Conservation (phyloP, 2,797 vertebrate species). For the Chrysocyon brachyurus region DNA sequence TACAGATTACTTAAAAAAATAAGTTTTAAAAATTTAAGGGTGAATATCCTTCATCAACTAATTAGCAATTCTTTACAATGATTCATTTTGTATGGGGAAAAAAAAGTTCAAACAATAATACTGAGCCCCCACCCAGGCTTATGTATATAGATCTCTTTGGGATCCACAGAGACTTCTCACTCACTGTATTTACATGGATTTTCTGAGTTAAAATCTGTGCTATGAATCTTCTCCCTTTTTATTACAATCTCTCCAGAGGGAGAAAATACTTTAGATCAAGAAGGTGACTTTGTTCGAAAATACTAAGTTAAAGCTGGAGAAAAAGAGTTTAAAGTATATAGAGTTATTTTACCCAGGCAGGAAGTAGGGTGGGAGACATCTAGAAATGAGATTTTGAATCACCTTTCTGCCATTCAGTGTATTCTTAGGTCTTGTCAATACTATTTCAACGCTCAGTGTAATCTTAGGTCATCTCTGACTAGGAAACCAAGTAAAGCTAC, state of each 20-base stretch:
- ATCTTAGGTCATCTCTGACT: not conserved
- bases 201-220: not conserved
- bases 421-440: not conserved
- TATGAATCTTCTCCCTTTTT: not conserved
- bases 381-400: not conserved
- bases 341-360: accelerated
- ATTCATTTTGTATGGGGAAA: not conserved
- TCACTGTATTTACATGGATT: not conserved
- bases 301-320: not conserved
- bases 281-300: not conserved
- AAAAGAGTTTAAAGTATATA: not conserved
- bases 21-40: not conserved
- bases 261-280: not conserved
- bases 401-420: not conserved
- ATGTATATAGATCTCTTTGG: not conserved
- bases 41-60: not conserved
- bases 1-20: not conserved
- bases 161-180: not conserved
- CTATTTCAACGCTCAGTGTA: not conserved
- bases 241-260: not conserved
- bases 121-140: not conserved
- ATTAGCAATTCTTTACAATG: not conserved
- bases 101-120: not conserved
- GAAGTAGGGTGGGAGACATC: not conserved
- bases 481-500: not conserved